Evolutionary conservation across 1,140 invertebrate genomes (phyloP).

Genomic region (Bicyclus anynana): DNA sequence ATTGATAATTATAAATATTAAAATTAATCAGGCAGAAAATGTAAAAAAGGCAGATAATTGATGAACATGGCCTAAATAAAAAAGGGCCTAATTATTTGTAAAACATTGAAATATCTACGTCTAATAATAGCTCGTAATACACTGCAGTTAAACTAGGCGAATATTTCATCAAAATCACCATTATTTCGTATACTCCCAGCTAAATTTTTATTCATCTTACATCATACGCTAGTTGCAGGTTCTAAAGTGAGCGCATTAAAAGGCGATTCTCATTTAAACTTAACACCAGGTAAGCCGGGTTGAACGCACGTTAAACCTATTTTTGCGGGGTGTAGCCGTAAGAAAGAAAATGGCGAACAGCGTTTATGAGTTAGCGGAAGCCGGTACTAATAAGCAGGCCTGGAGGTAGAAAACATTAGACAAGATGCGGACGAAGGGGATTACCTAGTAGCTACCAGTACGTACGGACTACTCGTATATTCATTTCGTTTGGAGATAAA

Average conservation of each 20-base stretch:
- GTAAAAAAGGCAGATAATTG: too few species aligned
- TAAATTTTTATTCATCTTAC: not conserved
- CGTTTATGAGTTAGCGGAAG: conserved; percentile 43
- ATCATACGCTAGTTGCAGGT: conserved; percentile 4
- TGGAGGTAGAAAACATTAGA: conserved; percentile 32
- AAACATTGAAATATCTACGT: too few species aligned
- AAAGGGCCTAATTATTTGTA: too few species aligned
- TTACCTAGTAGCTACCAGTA: conserved; percentile 1
- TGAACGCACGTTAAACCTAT: conserved; percentile 40
- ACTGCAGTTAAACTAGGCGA: too few species aligned
- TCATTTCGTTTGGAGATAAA: not conserved
- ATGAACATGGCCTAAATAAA: too few species aligned
- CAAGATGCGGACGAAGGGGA: conserved; percentile 19
- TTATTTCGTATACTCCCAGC: not conserved
- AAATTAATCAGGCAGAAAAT: too few species aligned
- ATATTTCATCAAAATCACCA: not conserved
- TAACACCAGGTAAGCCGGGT: conserved; percentile 33
- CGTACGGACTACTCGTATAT: not conserved
- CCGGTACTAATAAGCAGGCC: conserved; percentile 39
- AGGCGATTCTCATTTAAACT: conserved; percentile 32
- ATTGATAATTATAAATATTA: too few species aligned
- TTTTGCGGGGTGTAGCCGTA: conserved; percentile 32
- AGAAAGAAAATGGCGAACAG: conserved; percentile 43
- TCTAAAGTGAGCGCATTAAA: conserved; percentile 27
- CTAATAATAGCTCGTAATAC: too few species aligned